phyloP scores from a whole-genome alignment of 2,888 invertebrate species.

The Trachelus stipa region DNA sequence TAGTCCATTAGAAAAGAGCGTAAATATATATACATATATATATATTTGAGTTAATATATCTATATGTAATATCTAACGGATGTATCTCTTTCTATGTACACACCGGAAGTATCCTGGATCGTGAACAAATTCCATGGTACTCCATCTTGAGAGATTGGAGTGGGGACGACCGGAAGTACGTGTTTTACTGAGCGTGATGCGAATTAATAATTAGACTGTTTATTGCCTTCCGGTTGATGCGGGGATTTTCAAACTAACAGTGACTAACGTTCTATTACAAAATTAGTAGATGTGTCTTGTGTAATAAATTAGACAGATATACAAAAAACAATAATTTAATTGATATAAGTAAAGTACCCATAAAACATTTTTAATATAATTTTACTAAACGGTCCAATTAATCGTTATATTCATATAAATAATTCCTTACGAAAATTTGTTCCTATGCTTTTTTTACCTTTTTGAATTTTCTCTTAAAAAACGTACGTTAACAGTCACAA shows the following conservation, averaged over 20 bases:
- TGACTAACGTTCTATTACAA: not conserved
- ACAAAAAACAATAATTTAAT: not conserved
- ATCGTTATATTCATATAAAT: no score
- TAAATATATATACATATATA: not conserved
- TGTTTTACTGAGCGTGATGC: slow-evolving; percentile 39
- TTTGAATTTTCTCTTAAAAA: not conserved
- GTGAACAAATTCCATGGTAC: not conserved
- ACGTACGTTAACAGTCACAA: not conserved
- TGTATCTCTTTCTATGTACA: not conserved
- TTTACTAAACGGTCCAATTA: no score
- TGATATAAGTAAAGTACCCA: not conserved
- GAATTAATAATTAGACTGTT: slow-evolving; percentile 30
- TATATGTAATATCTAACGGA: not conserved
- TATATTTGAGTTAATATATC: not conserved
- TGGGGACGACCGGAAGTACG: slow-evolving; percentile 31
- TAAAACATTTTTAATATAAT: no score
- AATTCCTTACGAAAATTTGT: not conserved
- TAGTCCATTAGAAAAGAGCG: not conserved
- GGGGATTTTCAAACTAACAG: not conserved
- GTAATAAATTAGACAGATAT: not conserved
- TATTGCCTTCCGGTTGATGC: not conserved
- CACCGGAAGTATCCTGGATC: not conserved
- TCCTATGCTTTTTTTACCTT: not conserved
- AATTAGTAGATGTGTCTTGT: not conserved
- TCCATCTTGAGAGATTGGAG: not conserved